A percentile compares a stretch with the other conserved stretches of the same genome.
Conservation (phyloP, 1,140 invertebrate genomes). For the Himalopsyche phryganea region DNA sequence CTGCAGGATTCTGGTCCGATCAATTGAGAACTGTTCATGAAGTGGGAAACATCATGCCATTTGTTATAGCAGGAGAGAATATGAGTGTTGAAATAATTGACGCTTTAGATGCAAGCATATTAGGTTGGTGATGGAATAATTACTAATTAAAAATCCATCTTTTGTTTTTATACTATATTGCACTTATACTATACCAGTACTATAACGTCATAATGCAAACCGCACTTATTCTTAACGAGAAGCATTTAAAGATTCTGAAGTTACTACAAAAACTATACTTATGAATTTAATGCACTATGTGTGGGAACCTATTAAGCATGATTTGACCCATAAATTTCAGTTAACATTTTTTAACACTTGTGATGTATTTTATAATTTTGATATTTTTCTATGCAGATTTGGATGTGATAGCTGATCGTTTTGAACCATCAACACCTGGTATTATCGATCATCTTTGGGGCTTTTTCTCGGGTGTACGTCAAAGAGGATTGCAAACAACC, state of each 20-base stretch:
- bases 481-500: conserved; percentile 72
- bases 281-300: too few species aligned
- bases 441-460: conserved; percentile 76
- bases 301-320: too few species aligned
- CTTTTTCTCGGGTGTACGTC: conserved; percentile 70
- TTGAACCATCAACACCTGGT: conserved; percentile 66
- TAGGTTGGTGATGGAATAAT: conserved; percentile 55
- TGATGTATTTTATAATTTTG: too few species aligned
- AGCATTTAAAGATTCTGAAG: too few species aligned
- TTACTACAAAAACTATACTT: too few species aligned
- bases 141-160: too few species aligned
- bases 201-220: too few species aligned
- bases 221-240: too few species aligned
- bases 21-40: conserved; percentile 71
- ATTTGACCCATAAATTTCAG: too few species aligned
- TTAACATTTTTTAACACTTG: too few species aligned
- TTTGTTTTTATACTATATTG: too few species aligned
- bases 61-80: conserved; percentile 61
- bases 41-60: conserved; percentile 70
- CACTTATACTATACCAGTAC: too few species aligned
- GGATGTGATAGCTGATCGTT: conserved; percentile 72
- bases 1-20: conserved; percentile 76
- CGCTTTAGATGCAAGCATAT: conserved; percentile 66
- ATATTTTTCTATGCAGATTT: conserved; percentile 51
- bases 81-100: conserved; percentile 68